phyloP scores from a whole-genome alignment of 2,797 vertebrate genomes.

The Lerista edwardsae region DNA sequence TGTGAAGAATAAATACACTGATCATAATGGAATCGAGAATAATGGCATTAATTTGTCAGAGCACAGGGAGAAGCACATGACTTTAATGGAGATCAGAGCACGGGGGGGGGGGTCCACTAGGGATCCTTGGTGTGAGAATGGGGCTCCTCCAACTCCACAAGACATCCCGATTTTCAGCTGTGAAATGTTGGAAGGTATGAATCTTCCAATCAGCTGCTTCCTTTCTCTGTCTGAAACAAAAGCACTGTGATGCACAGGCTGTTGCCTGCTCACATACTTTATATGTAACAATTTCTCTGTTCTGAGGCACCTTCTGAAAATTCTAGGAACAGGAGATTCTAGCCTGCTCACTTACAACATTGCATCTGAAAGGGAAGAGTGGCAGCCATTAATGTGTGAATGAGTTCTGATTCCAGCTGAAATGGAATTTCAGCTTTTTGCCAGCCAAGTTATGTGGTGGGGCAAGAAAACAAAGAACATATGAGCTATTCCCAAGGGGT shows the following conservation, averaged over 20 bases:
- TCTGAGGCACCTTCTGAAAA: neutral
- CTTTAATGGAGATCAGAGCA: neutral
- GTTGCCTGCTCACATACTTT: neutral
- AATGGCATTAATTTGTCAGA: slow-evolving; percentile 19
- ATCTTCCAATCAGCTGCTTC: neutral
- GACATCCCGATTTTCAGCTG: neutral
- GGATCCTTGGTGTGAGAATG: neutral
- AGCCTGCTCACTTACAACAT: neutral
- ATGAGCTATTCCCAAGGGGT: neutral
- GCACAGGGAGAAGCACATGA: slow-evolving; percentile 11
- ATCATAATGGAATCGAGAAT: rapidly evolving
- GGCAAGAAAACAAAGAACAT: neutral
- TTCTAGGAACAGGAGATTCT: neutral
- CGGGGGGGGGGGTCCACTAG: no score
- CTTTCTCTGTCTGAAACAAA: neutral
- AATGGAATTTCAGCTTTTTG: neutral
- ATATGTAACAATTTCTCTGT: no score
- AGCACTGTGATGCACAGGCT: neutral
- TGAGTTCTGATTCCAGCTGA: neutral
- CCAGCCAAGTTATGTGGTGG: neutral
- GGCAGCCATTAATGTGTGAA: neutral
- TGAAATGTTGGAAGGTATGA: neutral
- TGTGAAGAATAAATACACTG: neutral
- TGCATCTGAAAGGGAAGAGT: neutral
- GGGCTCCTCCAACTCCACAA: neutral